These are phyloP conservation scores for Dipodomys ordii DNA, from an alignment of 2,113 vertebrate genomes.

Conservation along the genomic window DNA sequence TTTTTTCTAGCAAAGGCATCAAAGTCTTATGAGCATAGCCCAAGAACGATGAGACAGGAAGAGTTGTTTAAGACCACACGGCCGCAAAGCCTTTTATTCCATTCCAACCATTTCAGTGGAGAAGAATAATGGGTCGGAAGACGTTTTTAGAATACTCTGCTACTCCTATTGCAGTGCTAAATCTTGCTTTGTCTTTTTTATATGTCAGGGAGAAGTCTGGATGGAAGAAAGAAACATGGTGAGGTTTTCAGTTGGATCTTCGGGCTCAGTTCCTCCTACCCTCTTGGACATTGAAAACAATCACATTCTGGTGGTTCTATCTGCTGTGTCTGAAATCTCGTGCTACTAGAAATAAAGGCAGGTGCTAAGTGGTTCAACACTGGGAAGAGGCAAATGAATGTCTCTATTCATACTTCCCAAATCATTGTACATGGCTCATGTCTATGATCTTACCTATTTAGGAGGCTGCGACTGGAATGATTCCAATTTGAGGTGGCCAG, in stretches of 20 bases:
- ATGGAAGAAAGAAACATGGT: constrained; percentile 31
- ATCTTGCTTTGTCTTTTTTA: constrained; percentile 46
- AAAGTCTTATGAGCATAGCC: constrained; percentile 21
- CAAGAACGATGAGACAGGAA: constrained; percentile 45
- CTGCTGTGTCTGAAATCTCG: not conserved
- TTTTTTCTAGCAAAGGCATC: constrained; percentile 75
- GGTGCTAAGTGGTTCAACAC: not conserved
- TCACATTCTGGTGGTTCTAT: no score
- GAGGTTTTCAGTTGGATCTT: not conserved
- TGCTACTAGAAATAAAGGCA: not conserved
- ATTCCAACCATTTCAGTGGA: not conserved
- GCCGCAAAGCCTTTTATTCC: not conserved
- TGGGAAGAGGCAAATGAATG: not conserved
- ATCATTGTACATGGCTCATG: not conserved
- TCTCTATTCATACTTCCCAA: not conserved
- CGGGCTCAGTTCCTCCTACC: accelerated
- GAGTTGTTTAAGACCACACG: constrained; percentile 45
- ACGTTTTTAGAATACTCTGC: not conserved
- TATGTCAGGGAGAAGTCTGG: constrained; percentile 2
- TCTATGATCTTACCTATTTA: no score
- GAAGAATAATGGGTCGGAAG: not conserved
- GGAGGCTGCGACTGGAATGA: no score
- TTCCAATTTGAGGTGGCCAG: no score
- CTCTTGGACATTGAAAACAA: not conserved
- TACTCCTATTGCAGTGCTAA: not conserved